phyloP scores from a whole-genome alignment of 23 tunicate species.

The Ascidia mentula region DNA sequence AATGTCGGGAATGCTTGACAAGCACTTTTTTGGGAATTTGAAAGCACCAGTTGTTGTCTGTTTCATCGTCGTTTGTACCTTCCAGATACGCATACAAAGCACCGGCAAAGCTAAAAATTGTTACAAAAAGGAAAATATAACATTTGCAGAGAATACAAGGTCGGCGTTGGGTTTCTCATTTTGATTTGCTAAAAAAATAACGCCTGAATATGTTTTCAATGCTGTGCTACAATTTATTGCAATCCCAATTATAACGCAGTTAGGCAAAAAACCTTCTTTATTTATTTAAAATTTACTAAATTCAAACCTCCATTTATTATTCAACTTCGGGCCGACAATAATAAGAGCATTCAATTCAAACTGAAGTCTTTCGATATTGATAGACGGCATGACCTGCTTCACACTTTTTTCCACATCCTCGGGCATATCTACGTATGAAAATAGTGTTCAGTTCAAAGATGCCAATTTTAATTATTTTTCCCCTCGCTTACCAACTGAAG shows the following conservation, averaged over 20 bases:
- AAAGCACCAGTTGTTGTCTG: slow-evolving; percentile 41
- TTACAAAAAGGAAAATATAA: too few relatives aligned
- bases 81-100: slow-evolving; percentile 29
- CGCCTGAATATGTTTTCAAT: too few relatives aligned
- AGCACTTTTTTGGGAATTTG: too few relatives aligned
- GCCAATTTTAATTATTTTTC: background rate
- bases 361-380: slow-evolving; percentile 23
- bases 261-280: too few relatives aligned
- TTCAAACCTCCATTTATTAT: slow-evolving; percentile 34
- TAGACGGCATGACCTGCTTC: background rate
- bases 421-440: background rate
- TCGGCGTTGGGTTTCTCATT: too few relatives aligned
- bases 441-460: too few relatives aligned
- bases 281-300: too few relatives aligned
- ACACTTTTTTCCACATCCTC: background rate
- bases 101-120: slow-evolving; percentile 6
- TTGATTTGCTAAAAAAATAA: too few relatives aligned
- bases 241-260: too few relatives aligned
- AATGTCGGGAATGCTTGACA: slow-evolving; percentile 45
- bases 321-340: slow-evolving; percentile 21
- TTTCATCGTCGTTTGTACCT: slow-evolving; percentile 28
- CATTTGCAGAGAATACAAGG: too few relatives aligned
- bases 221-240: too few relatives aligned
- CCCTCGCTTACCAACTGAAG: background rate
- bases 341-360: slow-evolving; percentile 29